These are phyloP conservation scores for Sylvilagus bachmani DNA, from an alignment of 2,113 vertebrate genomes.

Conservation along the genomic window DNA sequence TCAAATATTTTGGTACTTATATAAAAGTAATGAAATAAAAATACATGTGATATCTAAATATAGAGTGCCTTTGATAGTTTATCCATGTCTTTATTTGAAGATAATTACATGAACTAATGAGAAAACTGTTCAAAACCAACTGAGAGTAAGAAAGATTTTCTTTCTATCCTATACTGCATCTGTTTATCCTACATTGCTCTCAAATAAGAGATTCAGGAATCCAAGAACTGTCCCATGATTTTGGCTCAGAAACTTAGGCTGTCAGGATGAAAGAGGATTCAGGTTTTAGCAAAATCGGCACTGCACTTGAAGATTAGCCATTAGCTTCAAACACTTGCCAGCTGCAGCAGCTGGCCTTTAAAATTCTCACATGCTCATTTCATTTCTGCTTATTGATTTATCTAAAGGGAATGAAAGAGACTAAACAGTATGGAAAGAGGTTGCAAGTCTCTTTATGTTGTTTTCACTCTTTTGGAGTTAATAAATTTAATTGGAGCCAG, in stretches of 20 bases:
- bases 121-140: not conserved
- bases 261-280: constrained; percentile 56
- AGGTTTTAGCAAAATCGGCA: constrained; percentile 32
- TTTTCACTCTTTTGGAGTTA: not conserved
- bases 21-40: constrained; percentile 10
- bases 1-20: not conserved
- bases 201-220: constrained; percentile 39
- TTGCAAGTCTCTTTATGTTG: not conserved
- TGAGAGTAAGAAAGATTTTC: not conserved
- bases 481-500: not conserved
- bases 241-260: constrained; percentile 51
- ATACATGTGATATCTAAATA: not conserved
- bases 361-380: constrained; percentile 46
- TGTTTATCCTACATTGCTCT: constrained; percentile 9
- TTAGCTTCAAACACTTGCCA: constrained; percentile 57
- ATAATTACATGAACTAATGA: not conserved
- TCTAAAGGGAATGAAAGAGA: constrained; percentile 22
- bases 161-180: not conserved
- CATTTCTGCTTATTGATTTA: constrained; percentile 52
- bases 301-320: constrained; percentile 65
- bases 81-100: constrained; percentile 16
- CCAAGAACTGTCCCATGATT: constrained; percentile 4
- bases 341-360: constrained; percentile 55
- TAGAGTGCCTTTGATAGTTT: not conserved
- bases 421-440: not conserved